Evolutionary conservation across 2,888 invertebrate species (phyloP), one percentile per base, ranked within the genome.

Genomic region (Coelogynopora nodosa): DNA sequence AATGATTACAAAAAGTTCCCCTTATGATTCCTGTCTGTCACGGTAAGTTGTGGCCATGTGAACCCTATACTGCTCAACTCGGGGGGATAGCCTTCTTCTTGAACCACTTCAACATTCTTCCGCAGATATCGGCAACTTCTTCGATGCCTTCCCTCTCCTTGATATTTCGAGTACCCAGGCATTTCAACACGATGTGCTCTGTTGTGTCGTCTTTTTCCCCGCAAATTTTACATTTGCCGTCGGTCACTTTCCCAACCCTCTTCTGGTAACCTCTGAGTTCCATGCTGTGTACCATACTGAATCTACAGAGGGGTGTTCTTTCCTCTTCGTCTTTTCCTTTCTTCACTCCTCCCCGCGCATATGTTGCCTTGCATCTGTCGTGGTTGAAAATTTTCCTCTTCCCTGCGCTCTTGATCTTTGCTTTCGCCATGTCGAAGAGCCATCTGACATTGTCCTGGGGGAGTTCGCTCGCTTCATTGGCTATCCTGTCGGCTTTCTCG

Each of bases 381-480:
- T 49, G 49, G 18, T 18, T 49, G 18, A 49, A 74, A 5, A 5
- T 74, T 2, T 74, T 74, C 27, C 23, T 23, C 23, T 74, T 74
- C 74, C 74, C 23, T 74, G 74, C 74, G 27, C 27, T 74, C 27
- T 74, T 74, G 74, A 74, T 74, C 23, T 26, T 74, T 10, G 74
- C 74, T 74, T 74, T 74, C 2, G 74, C 74, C 74, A 74, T 26
- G 23, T 74, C 74, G 74, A 74, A 74, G 18, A 74, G 27, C 74
- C 74, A 74, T 74, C 74, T 26, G 23, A 74, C 18, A 18, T 49
- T 49, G 49, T 49, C 49, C 49, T 74, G 74, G 18, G 74, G 5
- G 74, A 74, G 74, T 74, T 74, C 74, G 23, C 74, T 74, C 27
- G 74, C 74, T 74, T 74, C 74, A 26, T 74, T 74, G 2, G 74